These are phyloP conservation scores for Virgularia gustaviana DNA, from an alignment of 92 coral and sea anemone genomes.

Conservation along the genomic window DNA sequence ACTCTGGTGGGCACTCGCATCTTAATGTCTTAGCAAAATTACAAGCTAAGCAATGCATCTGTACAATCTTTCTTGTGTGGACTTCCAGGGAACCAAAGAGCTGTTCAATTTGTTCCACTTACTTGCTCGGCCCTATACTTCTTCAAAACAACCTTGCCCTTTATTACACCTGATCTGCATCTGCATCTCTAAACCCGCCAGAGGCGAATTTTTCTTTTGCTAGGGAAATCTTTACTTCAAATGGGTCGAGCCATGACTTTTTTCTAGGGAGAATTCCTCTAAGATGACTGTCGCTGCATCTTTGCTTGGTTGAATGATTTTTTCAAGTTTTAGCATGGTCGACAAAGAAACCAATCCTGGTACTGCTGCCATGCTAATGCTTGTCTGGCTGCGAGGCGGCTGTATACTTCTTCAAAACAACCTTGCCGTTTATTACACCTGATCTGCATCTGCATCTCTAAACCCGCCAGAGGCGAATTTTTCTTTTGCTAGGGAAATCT, in stretches of 20 bases:
- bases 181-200: conserved; percentile 58
- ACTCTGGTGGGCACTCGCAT: not conserved
- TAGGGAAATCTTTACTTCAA: conserved; percentile 55
- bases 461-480: conserved; percentile 58
- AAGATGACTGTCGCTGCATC: conserved; percentile 51
- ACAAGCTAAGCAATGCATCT: conserved; percentile 55
- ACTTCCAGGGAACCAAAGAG: conserved; percentile 33
- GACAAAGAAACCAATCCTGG: conserved; percentile 58
- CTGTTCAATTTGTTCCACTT: conserved; percentile 40
- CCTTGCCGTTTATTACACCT: conserved; percentile 50
- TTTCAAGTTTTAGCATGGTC: conserved; percentile 58
- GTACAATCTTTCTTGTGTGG: conserved; percentile 58
- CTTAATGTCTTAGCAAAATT: conserved; percentile 49
- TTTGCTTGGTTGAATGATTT: conserved; percentile 49
- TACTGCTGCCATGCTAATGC: conserved; percentile 20
- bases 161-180: conserved; percentile 35
- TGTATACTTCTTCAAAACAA: conserved; percentile 51
- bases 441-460: conserved; percentile 59
- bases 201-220: conserved; percentile 49
- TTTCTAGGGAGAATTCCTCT: conserved; percentile 40
- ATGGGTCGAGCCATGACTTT: conserved; percentile 52
- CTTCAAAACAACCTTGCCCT: conserved; percentile 55
- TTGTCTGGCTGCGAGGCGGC: too few relatives aligned
- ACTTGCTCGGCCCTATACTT: conserved; percentile 43
- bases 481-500: conserved; percentile 43